phyloP scores from a whole-genome alignment of 1,140 invertebrate genomes.

The Carcinoscorpius rotundicauda region DNA sequence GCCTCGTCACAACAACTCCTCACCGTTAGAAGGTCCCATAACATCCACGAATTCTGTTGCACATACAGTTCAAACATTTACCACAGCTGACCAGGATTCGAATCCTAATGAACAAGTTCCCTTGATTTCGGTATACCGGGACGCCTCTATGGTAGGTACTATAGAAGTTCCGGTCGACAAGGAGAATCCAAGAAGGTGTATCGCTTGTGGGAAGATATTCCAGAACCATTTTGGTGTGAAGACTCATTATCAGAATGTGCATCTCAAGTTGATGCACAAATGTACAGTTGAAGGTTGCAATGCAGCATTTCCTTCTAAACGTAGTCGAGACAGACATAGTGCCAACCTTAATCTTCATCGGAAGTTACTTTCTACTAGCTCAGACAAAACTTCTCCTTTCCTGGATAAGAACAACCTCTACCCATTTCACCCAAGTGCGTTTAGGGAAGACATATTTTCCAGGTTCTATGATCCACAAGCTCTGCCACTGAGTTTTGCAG shows the following conservation, averaged over 20 bases:
- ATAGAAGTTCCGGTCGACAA: conserved; percentile 63
- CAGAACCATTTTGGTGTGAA: conserved; percentile 92
- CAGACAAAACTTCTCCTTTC: conserved; percentile 26
- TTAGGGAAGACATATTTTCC: conserved; percentile 65
- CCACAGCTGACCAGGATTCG: background rate
- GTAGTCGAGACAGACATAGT: conserved; percentile 82
- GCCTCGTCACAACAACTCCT: background rate
- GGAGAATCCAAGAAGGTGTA: conserved; percentile 70
- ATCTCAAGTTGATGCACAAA: conserved; percentile 90
- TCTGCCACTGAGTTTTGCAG: conserved; percentile 38
- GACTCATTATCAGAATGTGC: conserved; percentile 90
- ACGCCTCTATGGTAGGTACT: conserved; percentile 16
- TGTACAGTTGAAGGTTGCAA: conserved; percentile 91
- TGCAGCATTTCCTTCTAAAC: conserved; percentile 84
- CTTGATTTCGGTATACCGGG: conserved; percentile 23
- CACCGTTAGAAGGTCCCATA: background rate
- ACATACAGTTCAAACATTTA: background rate
- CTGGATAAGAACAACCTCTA: conserved; percentile 29
- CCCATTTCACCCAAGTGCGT: conserved; percentile 32
- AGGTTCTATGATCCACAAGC: conserved; percentile 56
- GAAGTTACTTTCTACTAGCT: conserved; percentile 64
- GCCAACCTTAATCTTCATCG: conserved; percentile 82
- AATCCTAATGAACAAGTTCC: conserved; percentile 10
- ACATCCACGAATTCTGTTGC: background rate
- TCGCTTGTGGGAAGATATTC: conserved; percentile 84